Percentiles rank a stretch among this genome's conserved stretches.
Conservation (phyloP, 2,888 invertebrate species). For the Torymus texanus region DNA sequence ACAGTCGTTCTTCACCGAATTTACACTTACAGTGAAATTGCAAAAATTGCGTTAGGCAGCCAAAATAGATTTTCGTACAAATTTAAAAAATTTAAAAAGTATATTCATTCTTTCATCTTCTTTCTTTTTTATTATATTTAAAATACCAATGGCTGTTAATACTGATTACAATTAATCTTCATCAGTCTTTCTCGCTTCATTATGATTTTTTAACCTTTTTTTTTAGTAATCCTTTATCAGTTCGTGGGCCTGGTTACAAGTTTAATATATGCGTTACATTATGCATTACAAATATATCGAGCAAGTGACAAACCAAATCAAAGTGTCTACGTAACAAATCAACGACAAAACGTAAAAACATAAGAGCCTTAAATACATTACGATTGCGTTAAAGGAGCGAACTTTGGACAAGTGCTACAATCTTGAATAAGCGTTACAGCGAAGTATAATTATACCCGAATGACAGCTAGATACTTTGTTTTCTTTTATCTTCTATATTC, state of each 20-base stretch:
- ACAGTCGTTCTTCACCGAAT: constrained; percentile 32
- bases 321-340: constrained; percentile 56
- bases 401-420: constrained; percentile 68
- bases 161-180: constrained; percentile 69
- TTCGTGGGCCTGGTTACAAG: constrained; percentile 46
- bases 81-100: constrained; percentile 61
- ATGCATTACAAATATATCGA: constrained; percentile 41
- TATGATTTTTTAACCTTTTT: constrained; percentile 60
- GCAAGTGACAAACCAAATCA: constrained; percentile 53
- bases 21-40: constrained; percentile 48
- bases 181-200: constrained; percentile 65
- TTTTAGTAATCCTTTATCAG: constrained; percentile 53
- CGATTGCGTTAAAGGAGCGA: constrained; percentile 60
- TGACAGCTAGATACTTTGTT: constrained; percentile 60
- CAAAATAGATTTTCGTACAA: constrained; percentile 64
- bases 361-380: constrained; percentile 50
- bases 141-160: constrained; percentile 70
- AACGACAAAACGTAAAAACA: constrained; percentile 58
- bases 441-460: constrained; percentile 57
- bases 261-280: constrained; percentile 45
- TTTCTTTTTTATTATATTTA: constrained; percentile 59
- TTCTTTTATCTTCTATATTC: constrained; percentile 47
- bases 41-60: constrained; percentile 60
- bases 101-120: constrained; percentile 48
- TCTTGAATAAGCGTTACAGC: constrained; percentile 61